These are phyloP conservation scores for Galerucella calmariensis DNA, from an alignment of 2,888 invertebrate species.

Conservation along the genomic window DNA sequence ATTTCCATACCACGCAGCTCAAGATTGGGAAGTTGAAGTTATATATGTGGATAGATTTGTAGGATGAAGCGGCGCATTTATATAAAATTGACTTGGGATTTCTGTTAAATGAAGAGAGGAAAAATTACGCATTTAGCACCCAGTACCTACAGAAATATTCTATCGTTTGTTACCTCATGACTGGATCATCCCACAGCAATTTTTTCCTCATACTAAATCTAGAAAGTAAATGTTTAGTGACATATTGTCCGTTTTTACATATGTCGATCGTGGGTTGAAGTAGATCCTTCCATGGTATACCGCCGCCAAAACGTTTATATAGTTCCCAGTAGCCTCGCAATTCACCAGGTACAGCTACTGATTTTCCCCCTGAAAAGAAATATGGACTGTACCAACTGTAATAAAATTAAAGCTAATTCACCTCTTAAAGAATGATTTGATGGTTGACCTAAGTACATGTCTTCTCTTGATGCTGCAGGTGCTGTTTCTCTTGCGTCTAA, in stretches of 20 bases:
- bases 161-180: conserved; percentile 34
- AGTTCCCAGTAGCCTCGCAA: conserved; percentile 84
- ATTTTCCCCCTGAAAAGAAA: conserved; percentile 29
- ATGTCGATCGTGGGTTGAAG: conserved; percentile 82
- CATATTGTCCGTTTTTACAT: conserved; percentile 76
- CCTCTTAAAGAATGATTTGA: conserved; percentile 32
- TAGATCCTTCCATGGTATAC: conserved; percentile 80
- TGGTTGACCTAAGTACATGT: conserved; percentile 71
- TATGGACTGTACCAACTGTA: no score
- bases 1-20: no score
- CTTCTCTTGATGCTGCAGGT: conserved; percentile 72
- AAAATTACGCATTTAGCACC: no score
- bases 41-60: no score
- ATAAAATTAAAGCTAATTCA: conserved; percentile 1
- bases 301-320: conserved; percentile 75
- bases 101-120: no score
- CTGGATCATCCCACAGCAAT: conserved; percentile 43
- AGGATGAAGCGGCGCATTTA: no score
- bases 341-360: conserved; percentile 88
- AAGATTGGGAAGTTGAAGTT: no score
- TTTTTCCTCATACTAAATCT: conserved; percentile 47
- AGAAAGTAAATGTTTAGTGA: conserved; percentile 66
- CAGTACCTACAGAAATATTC: no score
- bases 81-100: no score
- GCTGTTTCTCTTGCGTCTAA: conserved; percentile 84